Percentiles rank a stretch among this genome's conserved stretches.
These are phyloP conservation scores for Sebastes fasciatus DNA, from an alignment of 2,113 vertebrate genomes.

Conservation along the genomic window DNA sequence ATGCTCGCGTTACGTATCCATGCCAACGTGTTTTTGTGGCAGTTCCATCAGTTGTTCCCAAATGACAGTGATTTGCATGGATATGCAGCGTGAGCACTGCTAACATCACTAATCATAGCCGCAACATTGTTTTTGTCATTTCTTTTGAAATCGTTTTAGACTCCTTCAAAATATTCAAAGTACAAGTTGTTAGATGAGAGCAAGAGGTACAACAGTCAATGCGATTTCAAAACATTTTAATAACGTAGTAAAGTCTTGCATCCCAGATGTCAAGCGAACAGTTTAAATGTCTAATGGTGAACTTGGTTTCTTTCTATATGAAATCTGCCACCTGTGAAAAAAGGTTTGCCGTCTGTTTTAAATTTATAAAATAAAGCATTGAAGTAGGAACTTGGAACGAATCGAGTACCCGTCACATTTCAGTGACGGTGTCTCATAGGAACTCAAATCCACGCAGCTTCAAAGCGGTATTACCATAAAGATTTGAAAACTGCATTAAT, in stretches of 20 bases:
- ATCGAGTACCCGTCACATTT: background rate
- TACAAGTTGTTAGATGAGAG: background rate
- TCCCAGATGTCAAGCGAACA: background rate
- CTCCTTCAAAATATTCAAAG: background rate
- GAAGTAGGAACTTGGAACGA: background rate
- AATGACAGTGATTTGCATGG: conserved; percentile 3
- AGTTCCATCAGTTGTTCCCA: background rate
- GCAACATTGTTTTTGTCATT: background rate
- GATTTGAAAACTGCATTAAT: background rate
- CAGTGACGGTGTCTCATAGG: background rate
- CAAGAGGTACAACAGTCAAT: background rate
- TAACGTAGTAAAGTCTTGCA: background rate
- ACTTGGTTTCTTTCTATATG: background rate
- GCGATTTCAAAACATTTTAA: background rate
- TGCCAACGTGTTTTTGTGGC: background rate
- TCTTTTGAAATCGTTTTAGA: conserved; percentile 2
- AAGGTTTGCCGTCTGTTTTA: background rate
- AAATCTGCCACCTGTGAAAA: background rate
- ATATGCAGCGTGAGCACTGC: background rate
- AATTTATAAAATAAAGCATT: background rate
- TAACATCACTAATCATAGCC: background rate
- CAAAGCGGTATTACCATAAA: background rate
- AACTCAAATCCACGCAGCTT: background rate
- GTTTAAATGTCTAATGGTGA: background rate
- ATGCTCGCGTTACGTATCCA: background rate